Evolutionary conservation across 2,113 vertebrate genomes (phyloP).

Genomic region (Mobula birostris): DNA sequence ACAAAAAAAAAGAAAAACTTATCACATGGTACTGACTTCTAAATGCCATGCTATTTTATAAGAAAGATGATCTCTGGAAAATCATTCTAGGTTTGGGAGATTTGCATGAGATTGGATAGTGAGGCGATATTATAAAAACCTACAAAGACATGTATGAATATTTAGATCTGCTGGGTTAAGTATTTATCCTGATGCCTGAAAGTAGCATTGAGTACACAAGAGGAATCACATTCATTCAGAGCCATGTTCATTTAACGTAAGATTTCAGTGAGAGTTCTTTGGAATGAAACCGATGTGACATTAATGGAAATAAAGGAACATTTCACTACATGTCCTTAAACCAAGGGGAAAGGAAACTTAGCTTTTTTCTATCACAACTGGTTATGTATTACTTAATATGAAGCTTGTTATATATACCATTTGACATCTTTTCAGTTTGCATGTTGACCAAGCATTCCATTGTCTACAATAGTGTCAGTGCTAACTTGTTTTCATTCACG

Average conservation of each 20-base stretch:
- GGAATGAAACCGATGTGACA: constrained; percentile 4
- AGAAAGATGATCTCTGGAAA: not conserved
- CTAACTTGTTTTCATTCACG: not conserved
- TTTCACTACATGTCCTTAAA: constrained; percentile 16
- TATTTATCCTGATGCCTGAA: not conserved
- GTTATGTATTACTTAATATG: not conserved
- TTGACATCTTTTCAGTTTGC: not conserved
- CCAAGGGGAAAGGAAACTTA: not conserved
- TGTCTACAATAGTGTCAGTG: not conserved
- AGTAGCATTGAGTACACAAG: not conserved
- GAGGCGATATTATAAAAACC: not conserved
- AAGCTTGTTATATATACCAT: not conserved
- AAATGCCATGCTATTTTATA: not conserved
- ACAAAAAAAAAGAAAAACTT: not conserved
- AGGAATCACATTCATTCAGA: not conserved
- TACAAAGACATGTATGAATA: not conserved
- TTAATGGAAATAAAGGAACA: not conserved
- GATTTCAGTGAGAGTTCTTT: not conserved
- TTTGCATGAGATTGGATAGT: not conserved
- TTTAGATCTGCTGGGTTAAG: not conserved
- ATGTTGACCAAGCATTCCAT: not conserved
- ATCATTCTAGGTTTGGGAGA: not conserved
- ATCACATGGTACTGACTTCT: not conserved
- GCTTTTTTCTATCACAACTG: not conserved
- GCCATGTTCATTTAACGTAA: not conserved